Percentiles rank a stretch among this genome's conserved stretches.
Evolutionary conservation across 2,888 invertebrate genomes (phyloP).

Genomic region (Nemoura dubitans): DNA sequence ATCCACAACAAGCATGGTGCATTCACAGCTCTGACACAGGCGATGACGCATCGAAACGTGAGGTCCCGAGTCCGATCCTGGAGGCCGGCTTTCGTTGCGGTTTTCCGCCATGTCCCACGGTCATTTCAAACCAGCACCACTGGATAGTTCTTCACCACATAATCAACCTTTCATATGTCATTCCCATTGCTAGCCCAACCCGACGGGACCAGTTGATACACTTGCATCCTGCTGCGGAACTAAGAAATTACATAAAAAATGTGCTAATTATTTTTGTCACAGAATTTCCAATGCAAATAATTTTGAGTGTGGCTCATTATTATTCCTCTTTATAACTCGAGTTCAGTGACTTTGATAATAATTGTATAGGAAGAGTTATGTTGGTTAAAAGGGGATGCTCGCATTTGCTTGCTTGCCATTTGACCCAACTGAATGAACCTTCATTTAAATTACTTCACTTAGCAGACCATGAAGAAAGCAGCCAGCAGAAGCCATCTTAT

Average conservation of each 20-base stretch:
- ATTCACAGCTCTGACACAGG: neutral
- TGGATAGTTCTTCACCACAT: neutral
- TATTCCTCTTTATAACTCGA: neutral
- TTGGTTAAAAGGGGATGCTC: neutral
- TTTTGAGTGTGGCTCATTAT: neutral
- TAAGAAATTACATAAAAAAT: neutral
- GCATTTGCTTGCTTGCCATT: constrained; percentile 15
- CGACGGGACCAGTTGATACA: neutral
- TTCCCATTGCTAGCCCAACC: neutral
- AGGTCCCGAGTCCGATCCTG: neutral
- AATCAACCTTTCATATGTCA: too few relatives aligned
- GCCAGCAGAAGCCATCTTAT: neutral
- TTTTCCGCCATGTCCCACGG: neutral
- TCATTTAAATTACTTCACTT: constrained; percentile 28
- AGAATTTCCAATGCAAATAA: neutral
- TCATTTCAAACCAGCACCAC: neutral
- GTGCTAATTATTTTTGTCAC: neutral
- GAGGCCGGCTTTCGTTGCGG: neutral
- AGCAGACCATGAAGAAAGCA: constrained; percentile 34
- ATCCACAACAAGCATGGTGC: neutral
- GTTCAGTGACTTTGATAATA: neutral
- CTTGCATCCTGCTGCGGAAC: neutral
- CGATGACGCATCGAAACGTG: neutral
- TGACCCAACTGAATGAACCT: constrained; percentile 32
- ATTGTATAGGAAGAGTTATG: constrained; percentile 7